Evolutionary conservation across 1,140 invertebrate species (phyloP).

Genomic region (Babylonia areolata): DNA sequence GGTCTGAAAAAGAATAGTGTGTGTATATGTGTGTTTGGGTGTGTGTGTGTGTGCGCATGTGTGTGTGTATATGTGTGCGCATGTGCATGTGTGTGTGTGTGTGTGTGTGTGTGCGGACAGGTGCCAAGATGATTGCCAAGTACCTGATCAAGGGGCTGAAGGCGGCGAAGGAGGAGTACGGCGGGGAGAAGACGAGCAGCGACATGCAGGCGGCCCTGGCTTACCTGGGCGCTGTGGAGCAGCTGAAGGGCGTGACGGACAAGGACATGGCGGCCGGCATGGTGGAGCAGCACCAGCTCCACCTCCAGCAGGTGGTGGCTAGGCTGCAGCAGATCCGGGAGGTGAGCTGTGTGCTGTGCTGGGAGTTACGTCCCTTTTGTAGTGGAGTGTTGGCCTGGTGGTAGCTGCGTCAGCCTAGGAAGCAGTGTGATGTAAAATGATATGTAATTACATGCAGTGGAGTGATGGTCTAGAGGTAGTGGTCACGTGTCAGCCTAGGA

Average conservation of each 20-base stretch:
- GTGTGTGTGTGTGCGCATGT: too few species aligned
- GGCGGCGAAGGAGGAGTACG: conserved; percentile 76
- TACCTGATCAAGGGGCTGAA: conserved; percentile 70
- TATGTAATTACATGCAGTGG: too few species aligned
- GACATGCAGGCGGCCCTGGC: conserved; percentile 77
- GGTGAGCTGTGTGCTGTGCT: background rate
- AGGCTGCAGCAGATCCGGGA: conserved; percentile 75
- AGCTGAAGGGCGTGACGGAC: conserved; percentile 80
- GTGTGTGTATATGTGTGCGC: too few species aligned
- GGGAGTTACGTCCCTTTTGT: too few species aligned
- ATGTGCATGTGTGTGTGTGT: conserved; percentile 37
- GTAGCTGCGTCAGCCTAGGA: too few species aligned
- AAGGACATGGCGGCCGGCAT: conserved; percentile 77
- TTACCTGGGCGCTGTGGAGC: conserved; percentile 80
- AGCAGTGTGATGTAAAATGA: too few species aligned
- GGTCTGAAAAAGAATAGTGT: too few species aligned
- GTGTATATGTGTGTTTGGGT: too few species aligned
- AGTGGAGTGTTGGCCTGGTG: background rate
- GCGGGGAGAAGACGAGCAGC: conserved; percentile 61
- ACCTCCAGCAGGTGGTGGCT: conserved; percentile 82
- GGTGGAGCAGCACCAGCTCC: conserved; percentile 77
- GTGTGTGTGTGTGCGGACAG: too few species aligned
- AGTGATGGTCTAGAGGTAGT: too few species aligned
- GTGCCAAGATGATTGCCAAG: conserved; percentile 77
- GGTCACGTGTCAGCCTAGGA: too few species aligned